A percentile compares a stretch with the other conserved stretches of the same genome.
Evolutionary conservation across 2,888 invertebrate genomes (phyloP).

Genomic region (Amitus sp.): DNA sequence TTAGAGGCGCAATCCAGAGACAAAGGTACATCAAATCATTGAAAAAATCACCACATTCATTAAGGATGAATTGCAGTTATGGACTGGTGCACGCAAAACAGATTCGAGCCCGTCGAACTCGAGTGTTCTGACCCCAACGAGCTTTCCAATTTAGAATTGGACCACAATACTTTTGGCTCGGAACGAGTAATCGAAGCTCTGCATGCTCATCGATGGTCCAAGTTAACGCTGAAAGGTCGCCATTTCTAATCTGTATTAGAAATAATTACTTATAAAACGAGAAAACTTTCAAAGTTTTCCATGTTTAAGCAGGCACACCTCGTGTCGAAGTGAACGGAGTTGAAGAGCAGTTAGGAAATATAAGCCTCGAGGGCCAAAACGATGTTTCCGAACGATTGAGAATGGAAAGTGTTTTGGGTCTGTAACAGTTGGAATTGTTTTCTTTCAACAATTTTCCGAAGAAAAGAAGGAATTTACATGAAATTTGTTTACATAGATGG

Average conservation of each 20-base stretch:
- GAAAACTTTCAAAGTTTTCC: too few relatives aligned
- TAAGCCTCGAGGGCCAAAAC: conserved; percentile 43
- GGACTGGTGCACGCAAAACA: conserved; percentile 75
- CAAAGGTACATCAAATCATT: conserved; percentile 65
- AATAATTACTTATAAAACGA: too few relatives aligned
- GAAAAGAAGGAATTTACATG: too few relatives aligned
- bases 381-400: conserved; percentile 49
- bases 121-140: conserved; percentile 56
- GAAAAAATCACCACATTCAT: background rate
- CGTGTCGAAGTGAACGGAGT: conserved; percentile 49
- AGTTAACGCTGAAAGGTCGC: conserved; percentile 73
- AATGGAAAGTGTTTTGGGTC: conserved; percentile 58
- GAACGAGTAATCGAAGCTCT: conserved; percentile 76
- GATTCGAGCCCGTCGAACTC: conserved; percentile 77
- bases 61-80: conserved; percentile 60
- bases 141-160: conserved; percentile 64
- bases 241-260: background rate
- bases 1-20: conserved; percentile 58
- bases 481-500: too few relatives aligned
- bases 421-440: conserved; percentile 27
- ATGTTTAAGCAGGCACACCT: conserved; percentile 17
- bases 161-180: conserved; percentile 73
- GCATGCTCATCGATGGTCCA: conserved; percentile 79
- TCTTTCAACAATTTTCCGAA: too few relatives aligned
- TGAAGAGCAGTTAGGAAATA: conserved; percentile 55